A percentile compares a stretch with the other conserved stretches of the same genome.
These are phyloP conservation scores for Drosophila glabriapex DNA, from an alignment of 2,888 invertebrate species.

Conservation along the genomic window DNA sequence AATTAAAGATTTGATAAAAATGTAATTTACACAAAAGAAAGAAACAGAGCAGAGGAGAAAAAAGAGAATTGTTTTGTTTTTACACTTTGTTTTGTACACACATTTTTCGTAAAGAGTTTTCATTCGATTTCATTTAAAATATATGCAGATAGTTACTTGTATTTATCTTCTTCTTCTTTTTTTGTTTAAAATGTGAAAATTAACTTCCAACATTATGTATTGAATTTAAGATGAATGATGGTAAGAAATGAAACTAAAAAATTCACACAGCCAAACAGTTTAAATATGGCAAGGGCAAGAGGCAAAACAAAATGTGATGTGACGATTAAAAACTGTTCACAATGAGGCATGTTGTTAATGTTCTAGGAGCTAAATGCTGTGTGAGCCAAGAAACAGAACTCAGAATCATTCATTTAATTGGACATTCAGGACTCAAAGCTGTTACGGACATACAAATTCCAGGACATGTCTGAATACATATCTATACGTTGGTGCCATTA, in stretches of 20 bases:
- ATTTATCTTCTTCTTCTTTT: not conserved
- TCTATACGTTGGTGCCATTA: constrained; percentile 13
- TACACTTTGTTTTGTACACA: constrained; percentile 79
- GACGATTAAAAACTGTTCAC: not conserved
- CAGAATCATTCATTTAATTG: constrained; percentile 1
- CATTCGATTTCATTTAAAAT: constrained; percentile 30
- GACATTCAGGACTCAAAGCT: not conserved
- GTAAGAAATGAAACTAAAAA: constrained; percentile 28
- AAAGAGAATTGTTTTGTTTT: constrained; percentile 77
- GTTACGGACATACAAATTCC: constrained; percentile 2
- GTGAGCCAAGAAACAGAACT: not conserved
- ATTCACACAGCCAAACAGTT: constrained; percentile 46
- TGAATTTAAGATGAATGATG: constrained; percentile 40
- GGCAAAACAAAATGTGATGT: constrained; percentile 9
- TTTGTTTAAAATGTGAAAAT: constrained; percentile 18
- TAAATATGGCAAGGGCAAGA: constrained; percentile 38
- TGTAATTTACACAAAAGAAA: constrained; percentile 75
- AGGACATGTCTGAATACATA: not conserved
- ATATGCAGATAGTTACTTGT: constrained; percentile 30
- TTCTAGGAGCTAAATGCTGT: constrained; percentile 1
- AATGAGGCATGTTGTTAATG: constrained; percentile 31
- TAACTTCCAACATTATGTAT: constrained; percentile 18
- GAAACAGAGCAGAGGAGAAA: constrained; percentile 80
- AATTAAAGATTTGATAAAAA: constrained; percentile 70
- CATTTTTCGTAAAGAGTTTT: constrained; percentile 65